Evolutionary conservation across 2,113 vertebrate genomes (phyloP).

Genomic region (Emydocephalus ijimae): DNA sequence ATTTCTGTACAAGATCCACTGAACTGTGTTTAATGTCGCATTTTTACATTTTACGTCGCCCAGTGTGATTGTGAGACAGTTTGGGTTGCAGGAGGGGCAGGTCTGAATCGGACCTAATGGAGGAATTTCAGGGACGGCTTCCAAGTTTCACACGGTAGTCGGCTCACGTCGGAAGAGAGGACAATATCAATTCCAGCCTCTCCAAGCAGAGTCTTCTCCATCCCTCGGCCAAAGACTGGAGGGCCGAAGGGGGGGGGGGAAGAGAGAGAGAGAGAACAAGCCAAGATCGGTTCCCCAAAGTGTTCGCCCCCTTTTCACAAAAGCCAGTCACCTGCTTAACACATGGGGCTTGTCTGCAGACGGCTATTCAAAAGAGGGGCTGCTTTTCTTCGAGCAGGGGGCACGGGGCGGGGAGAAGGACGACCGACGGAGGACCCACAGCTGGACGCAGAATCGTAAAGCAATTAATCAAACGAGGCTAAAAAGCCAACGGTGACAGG

Average conservation of each 20-base stretch:
- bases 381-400: slow-evolving; percentile 72
- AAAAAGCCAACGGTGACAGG: slow-evolving; percentile 87
- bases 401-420: slow-evolving; percentile 20
- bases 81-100: not conserved
- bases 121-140: not conserved
- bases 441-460: slow-evolving; percentile 93
- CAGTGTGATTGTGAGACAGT: not conserved
- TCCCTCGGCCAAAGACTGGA: not conserved
- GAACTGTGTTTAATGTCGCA: too few species aligned
- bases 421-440: slow-evolving; percentile 44
- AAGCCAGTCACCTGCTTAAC: slow-evolving; percentile 67
- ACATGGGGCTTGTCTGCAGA: slow-evolving; percentile 69
- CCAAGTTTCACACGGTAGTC: not conserved
- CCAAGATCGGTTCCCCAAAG: slow-evolving; percentile 45
- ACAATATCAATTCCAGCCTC: not conserved
- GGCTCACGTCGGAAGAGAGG: not conserved
- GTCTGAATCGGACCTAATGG: not conserved
- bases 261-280: not conserved
- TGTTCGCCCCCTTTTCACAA: slow-evolving; percentile 49
- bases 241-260: not conserved
- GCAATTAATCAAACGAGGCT: slow-evolving; percentile 93
- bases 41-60: too few species aligned
- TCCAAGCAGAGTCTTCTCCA: not conserved
- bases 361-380: slow-evolving; percentile 61
- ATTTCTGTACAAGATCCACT: too few species aligned